Percentiles rank a stretch among this genome's conserved stretches.
Evolutionary conservation across 2,797 vertebrate genomes (phyloP).

Genomic region (Onychomys leucogaster): DNA sequence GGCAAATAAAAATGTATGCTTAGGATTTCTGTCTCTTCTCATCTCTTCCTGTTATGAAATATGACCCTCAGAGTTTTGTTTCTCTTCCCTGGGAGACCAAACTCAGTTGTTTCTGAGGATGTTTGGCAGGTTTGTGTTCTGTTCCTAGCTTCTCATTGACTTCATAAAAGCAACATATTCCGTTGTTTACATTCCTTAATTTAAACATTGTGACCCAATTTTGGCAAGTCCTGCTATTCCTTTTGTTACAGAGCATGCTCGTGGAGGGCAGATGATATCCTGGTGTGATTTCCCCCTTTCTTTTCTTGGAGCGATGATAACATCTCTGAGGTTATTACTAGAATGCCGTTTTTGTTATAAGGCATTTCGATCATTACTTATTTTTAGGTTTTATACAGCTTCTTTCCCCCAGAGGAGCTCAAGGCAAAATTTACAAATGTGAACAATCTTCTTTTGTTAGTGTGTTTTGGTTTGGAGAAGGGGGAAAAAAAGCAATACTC

Average conservation of each 20-base stretch:
- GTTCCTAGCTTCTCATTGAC: neutral
- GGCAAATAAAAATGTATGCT: constrained; percentile 50
- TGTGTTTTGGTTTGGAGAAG: constrained; percentile 58
- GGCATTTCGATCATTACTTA: constrained; percentile 56
- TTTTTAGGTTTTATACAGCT: constrained; percentile 68
- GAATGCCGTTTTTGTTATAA: constrained; percentile 50
- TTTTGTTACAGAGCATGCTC: constrained; percentile 9
- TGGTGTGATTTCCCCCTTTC: constrained; percentile 21
- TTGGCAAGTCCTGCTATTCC: neutral
- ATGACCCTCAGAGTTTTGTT: neutral
- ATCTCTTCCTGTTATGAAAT: constrained; percentile 53
- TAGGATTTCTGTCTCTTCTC: constrained; percentile 63
- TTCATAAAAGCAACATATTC: constrained; percentile 30
- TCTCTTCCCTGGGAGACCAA: constrained; percentile 54
- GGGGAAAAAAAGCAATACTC: neutral
- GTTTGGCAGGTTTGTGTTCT: neutral
- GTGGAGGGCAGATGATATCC: constrained; percentile 6
- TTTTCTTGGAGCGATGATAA: neutral
- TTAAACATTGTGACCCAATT: constrained; percentile 53
- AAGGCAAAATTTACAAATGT: constrained; percentile 66
- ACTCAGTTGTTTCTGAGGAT: neutral
- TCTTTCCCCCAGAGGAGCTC: constrained; percentile 35
- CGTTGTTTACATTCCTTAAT: neutral
- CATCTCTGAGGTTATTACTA: constrained; percentile 52
- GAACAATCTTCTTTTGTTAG: constrained; percentile 59